Evolutionary conservation across 2,797 vertebrate genomes (phyloP).

Genomic region (Xenopus petersii): DNA sequence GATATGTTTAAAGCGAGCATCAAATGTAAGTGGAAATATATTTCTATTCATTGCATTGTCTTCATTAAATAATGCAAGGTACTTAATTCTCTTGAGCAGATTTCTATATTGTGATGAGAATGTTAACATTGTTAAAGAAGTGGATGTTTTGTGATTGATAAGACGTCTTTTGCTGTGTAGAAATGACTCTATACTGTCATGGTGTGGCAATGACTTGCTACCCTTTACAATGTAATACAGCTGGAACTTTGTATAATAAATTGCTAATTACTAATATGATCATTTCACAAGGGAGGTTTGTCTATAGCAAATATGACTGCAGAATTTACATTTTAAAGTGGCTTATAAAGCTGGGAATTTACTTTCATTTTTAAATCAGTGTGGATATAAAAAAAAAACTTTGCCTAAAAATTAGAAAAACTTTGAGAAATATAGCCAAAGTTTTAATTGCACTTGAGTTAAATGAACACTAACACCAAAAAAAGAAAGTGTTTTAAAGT

Average conservation of each 20-base stretch:
- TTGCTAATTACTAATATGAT: neutral
- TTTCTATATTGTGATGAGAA: neutral
- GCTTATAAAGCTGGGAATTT: no score
- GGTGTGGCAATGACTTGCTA: neutral
- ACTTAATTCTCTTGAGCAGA: neutral
- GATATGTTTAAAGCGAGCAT: slow-evolving; percentile 22
- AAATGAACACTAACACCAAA: no score
- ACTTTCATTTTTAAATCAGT: no score
- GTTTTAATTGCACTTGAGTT: no score
- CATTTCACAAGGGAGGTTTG: neutral
- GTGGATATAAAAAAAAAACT: no score
- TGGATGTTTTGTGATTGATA: neutral
- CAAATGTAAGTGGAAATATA: slow-evolving; percentile 18
- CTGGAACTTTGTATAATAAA: neutral
- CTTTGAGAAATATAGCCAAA: no score
- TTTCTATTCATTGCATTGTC: neutral
- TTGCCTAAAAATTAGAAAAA: no score
- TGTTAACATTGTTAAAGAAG: neutral
- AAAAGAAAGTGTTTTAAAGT: no score
- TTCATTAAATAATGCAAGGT: slow-evolving; percentile 7
- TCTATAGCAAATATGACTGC: no score
- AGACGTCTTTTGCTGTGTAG: neutral
- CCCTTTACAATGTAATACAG: neutral
- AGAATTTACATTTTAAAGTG: no score
- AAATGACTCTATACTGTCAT: neutral